Percentiles rank a stretch among this genome's conserved stretches.
phyloP scores from a whole-genome alignment of 2,113 vertebrate genomes.

The Scomber colias region DNA sequence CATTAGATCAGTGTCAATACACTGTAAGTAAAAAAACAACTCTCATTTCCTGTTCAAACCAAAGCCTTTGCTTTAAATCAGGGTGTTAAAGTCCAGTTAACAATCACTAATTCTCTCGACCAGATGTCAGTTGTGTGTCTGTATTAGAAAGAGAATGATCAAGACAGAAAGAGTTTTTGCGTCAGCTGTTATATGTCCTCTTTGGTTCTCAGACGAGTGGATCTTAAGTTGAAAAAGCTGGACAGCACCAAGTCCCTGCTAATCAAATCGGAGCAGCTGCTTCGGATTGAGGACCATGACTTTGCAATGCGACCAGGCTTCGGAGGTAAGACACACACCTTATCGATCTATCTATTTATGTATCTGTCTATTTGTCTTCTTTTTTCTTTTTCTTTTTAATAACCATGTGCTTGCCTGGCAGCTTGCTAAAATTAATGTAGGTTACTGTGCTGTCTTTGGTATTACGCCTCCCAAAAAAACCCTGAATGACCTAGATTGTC shows the following conservation, averaged over 20 bases:
- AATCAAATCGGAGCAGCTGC: constrained; percentile 89
- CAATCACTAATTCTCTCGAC: constrained; percentile 38
- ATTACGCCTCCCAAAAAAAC: constrained; percentile 50
- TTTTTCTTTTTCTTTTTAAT: constrained; percentile 3
- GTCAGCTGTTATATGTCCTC: constrained; percentile 28
- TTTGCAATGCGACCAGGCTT: constrained; percentile 94
- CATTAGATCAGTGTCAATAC: constrained; percentile 12
- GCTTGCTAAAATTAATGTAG: constrained; percentile 63
- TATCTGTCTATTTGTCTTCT: neutral
- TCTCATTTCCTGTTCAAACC: constrained; percentile 33
- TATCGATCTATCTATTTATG: neutral
- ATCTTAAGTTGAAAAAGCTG: constrained; percentile 88
- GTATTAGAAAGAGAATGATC: constrained; percentile 39
- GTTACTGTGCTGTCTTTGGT: constrained; percentile 78
- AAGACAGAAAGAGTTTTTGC: constrained; percentile 14
- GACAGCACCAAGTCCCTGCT: constrained; percentile 90
- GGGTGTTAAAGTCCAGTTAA: constrained; percentile 56
- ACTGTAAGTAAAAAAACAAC: constrained; percentile 19
- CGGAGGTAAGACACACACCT: constrained; percentile 86
- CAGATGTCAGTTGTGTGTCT: constrained; percentile 60
- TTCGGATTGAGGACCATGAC: constrained; percentile 92
- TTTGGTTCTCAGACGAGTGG: constrained; percentile 82
- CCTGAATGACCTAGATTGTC: constrained; percentile 81
- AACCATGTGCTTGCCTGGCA: constrained; percentile 14
- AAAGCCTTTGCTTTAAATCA: constrained; percentile 58